Evolutionary conservation across 2,113 vertebrate genomes (phyloP).

Genomic region (Psettodes erumei): DNA sequence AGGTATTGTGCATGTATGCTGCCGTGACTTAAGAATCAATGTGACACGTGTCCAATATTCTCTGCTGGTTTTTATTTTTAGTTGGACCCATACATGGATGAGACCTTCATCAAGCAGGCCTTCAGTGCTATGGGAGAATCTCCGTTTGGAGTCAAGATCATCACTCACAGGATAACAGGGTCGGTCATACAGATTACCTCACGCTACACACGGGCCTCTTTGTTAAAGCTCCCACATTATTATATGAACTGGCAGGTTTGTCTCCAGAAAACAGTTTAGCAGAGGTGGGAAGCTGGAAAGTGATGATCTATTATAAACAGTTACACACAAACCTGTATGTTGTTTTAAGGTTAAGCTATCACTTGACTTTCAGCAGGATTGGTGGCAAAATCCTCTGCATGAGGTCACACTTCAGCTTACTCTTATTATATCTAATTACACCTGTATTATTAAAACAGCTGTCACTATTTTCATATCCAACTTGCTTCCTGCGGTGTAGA

Average conservation of each 20-base stretch:
- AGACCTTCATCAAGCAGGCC: conserved; percentile 86
- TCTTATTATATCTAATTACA: no score
- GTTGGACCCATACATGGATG: conserved; percentile 87
- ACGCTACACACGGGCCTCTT: not conserved
- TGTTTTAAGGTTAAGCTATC: not conserved
- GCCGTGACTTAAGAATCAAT: not conserved
- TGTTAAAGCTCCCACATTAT: not conserved
- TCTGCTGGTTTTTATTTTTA: conserved; percentile 51
- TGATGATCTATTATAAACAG: not conserved
- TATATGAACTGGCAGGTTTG: not conserved
- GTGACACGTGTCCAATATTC: not conserved
- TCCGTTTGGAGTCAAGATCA: conserved; percentile 85
- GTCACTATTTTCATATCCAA: no score
- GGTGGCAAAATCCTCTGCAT: not conserved
- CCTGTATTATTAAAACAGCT: no score
- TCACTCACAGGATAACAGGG: conserved; percentile 86
- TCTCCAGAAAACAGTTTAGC: not conserved
- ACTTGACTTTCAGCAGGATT: not conserved
- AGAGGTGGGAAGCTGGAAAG: not conserved
- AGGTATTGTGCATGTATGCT: no score
- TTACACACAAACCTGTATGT: not conserved
- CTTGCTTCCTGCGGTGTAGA: no score
- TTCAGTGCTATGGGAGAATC: conserved; percentile 86
- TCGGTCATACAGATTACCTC: conserved; percentile 24
- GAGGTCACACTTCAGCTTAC: not conserved